Conservation (phyloP, 2,888 invertebrate genomes). For the Carabus problematicus region DNA sequence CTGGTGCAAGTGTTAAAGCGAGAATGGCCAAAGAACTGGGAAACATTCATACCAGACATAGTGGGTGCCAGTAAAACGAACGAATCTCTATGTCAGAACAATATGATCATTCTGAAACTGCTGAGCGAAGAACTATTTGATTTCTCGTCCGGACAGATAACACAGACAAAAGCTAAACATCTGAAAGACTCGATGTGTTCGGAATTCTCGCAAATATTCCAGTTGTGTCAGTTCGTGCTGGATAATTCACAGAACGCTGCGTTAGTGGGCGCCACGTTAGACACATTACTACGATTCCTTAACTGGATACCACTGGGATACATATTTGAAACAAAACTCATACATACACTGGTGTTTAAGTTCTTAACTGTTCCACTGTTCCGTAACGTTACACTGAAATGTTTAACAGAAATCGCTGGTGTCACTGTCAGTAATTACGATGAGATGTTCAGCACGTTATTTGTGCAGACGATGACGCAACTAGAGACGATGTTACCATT, state of each 20-base stretch:
- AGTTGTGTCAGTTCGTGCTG: slow-evolving; percentile 96
- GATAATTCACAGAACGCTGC: slow-evolving; percentile 98
- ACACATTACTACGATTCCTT: slow-evolving; percentile 94
- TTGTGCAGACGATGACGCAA: slow-evolving; percentile 91
- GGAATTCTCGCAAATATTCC: slow-evolving; percentile 98
- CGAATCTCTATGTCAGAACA: slow-evolving; percentile 98
- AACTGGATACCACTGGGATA: slow-evolving; percentile 99
- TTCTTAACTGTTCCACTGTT: slow-evolving; percentile 98
- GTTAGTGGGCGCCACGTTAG: slow-evolving; percentile 93
- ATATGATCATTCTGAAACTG: slow-evolving; percentile 97
- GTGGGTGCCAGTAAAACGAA: slow-evolving; percentile 99
- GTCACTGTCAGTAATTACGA: slow-evolving; percentile 91
- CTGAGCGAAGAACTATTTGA: slow-evolving; percentile 99
- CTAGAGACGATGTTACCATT: slow-evolving; percentile 91
- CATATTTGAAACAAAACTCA: slow-evolving; percentile 98
- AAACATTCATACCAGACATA: slow-evolving; percentile 97
- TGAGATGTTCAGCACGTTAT: slow-evolving; percentile 88
- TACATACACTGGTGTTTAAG: slow-evolving; percentile 92
- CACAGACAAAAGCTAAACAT: slow-evolving; percentile 98
- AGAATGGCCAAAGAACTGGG: slow-evolving; percentile 99
- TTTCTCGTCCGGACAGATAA: slow-evolving; percentile 97
- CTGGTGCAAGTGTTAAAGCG: slow-evolving; percentile 98
- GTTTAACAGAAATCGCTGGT: slow-evolving; percentile 97
- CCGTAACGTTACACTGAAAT: slow-evolving; percentile 96
- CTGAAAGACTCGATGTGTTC: slow-evolving; percentile 99